Conservation (phyloP, 2,888 invertebrate genomes). For the Suillia variegata region DNA sequence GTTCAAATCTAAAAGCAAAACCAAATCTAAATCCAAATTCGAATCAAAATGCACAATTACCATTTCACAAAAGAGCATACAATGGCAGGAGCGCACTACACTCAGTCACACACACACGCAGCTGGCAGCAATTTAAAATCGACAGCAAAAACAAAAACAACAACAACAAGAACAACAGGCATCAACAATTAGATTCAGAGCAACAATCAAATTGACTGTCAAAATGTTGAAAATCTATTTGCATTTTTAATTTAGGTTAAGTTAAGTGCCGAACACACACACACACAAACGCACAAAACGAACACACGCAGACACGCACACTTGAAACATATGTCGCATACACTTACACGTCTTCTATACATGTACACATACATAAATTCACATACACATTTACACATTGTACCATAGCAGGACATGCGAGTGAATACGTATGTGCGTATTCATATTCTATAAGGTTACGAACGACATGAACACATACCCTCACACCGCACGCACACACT, state of each 20-base stretch:
- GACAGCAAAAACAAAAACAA: neutral
- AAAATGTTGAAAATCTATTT: conserved; percentile 34
- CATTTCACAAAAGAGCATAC: neutral
- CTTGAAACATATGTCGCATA: no score
- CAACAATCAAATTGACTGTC: conserved; percentile 37
- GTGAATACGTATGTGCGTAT: neutral
- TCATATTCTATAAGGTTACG: conserved; percentile 33
- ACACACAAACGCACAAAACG: neutral
- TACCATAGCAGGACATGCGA: neutral
- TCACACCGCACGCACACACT: conserved; percentile 1
- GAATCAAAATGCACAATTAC: neutral
- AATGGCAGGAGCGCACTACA: no score
- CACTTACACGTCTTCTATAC: no score
- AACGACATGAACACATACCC: conserved; percentile 5
- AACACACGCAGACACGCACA: conserved; percentile 9
- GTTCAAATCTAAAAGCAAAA: neutral
- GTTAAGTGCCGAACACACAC: conserved; percentile 19
- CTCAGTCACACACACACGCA: no score
- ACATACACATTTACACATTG: neutral
- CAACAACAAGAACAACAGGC: conserved; percentile 3
- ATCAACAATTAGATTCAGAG: conserved; percentile 2
- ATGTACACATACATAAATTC: no score
- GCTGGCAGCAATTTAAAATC: neutral
- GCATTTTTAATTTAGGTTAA: conserved; percentile 38
- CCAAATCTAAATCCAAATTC: neutral